Percentiles rank a stretch among this genome's conserved stretches.
Evolutionary conservation across 2,797 vertebrate genomes (phyloP).

Genomic region (Enteromius afrohamiltoni): DNA sequence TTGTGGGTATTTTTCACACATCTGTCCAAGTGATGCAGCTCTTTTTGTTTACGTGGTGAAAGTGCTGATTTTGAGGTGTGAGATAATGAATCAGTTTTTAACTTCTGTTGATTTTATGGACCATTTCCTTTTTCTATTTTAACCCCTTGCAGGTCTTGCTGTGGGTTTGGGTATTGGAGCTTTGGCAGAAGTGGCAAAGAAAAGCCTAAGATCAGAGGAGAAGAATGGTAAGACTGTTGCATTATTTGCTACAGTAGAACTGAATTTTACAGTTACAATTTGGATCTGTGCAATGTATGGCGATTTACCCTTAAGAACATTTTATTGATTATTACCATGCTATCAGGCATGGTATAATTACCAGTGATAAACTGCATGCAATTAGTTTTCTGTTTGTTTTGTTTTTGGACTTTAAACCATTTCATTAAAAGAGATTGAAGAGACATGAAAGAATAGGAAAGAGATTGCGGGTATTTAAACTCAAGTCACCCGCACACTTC

Average conservation of each 20-base stretch:
- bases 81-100: neutral
- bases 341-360: neutral
- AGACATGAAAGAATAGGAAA: neutral
- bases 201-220: constrained; percentile 85
- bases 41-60: neutral
- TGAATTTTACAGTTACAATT: neutral
- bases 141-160: constrained; percentile 83
- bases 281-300: neutral
- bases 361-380: neutral
- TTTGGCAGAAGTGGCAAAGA: constrained; percentile 95
- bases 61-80: neutral
- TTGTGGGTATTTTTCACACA: neutral
- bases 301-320: neutral
- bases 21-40: neutral
- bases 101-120: neutral
- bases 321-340: neutral
- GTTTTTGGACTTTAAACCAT: constrained; percentile 22
- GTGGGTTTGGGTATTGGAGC: constrained; percentile 95
- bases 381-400: neutral
- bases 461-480: neutral
- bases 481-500: neutral
- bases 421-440: neutral
- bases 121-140: neutral
- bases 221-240: constrained; percentile 75
- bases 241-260: neutral